These are phyloP conservation scores for Drosophila novamexicana DNA, from an alignment of 1,140 invertebrate species.

Conservation along the genomic window DNA sequence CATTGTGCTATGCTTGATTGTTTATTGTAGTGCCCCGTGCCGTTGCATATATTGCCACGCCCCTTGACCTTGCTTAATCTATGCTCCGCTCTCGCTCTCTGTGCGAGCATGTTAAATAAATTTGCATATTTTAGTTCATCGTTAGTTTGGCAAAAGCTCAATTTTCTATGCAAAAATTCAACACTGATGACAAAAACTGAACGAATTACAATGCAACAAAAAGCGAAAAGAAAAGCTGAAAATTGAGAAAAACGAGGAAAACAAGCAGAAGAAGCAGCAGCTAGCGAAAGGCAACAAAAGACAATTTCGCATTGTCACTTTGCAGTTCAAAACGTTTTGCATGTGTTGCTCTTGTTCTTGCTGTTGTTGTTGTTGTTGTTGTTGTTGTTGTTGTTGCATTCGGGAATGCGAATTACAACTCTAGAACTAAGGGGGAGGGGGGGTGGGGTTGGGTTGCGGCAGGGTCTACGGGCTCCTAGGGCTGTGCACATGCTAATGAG, in stretches of 20 bases:
- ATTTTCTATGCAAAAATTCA: slow-evolving; percentile 77
- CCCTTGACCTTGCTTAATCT: slow-evolving; percentile 14
- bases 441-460: too few relatives aligned
- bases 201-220: slow-evolving; percentile 67
- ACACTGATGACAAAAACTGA: slow-evolving; percentile 67
- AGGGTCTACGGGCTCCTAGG: background rate
- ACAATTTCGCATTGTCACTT: slow-evolving; percentile 43
- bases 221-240: slow-evolving; percentile 18
- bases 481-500: slow-evolving; percentile 62
- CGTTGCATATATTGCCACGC: slow-evolving; percentile 11
- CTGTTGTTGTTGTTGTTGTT: too few relatives aligned
- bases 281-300: slow-evolving; percentile 25
- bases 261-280: background rate
- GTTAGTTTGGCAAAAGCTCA: slow-evolving; percentile 80
- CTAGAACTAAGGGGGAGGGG: too few relatives aligned
- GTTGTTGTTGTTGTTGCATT: too few relatives aligned
- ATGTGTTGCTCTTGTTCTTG: slow-evolving; percentile 10
- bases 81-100: slow-evolving; percentile 17
- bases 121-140: slow-evolving; percentile 80
- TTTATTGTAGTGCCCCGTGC: slow-evolving; percentile 18
- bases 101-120: slow-evolving; percentile 73
- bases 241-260: slow-evolving; percentile 7
- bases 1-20: slow-evolving; percentile 13
- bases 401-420: too few relatives aligned
- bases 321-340: slow-evolving; percentile 45